A percentile compares a stretch with the other conserved stretches of the same genome.
Evolutionary conservation across 2,797 vertebrate genomes (phyloP).

Genomic region (Mormyrops boulengeri): DNA sequence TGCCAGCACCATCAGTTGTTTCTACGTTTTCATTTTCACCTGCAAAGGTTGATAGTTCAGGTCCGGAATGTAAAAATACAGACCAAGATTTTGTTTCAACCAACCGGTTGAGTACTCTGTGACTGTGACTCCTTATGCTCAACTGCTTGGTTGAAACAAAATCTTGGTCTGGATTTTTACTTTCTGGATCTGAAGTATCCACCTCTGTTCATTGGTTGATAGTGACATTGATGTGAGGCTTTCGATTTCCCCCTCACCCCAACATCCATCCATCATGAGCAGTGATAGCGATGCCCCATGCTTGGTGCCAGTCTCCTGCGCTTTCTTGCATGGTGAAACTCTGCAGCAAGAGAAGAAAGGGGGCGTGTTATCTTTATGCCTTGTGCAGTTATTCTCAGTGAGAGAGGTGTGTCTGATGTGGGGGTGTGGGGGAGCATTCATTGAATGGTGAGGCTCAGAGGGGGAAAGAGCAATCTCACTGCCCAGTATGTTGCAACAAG

Average conservation of each 20-base stretch:
- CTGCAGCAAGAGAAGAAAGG: not conserved
- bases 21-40: not conserved
- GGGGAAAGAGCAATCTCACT: slow-evolving; percentile 81
- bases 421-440: not conserved
- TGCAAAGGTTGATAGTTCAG: not conserved
- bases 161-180: not conserved
- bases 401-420: slow-evolving; percentile 22
- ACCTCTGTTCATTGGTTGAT: not conserved
- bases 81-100: not conserved
- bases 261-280: not conserved
- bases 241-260: not conserved
- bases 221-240: not conserved
- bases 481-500: slow-evolving; percentile 82
- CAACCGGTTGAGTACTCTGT: not conserved
- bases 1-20: not conserved
- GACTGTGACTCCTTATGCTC: not conserved
- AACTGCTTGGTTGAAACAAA: not conserved
- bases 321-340: not conserved
- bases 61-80: not conserved
- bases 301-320: not conserved
- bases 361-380: slow-evolving; percentile 14
- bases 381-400: slow-evolving; percentile 20
- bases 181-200: not conserved
- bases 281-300: not conserved
- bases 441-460: slow-evolving; percentile 77